Evolutionary conservation across 2,888 invertebrate genomes (phyloP).

Genomic region (Nephrocerus scutellatus): DNA sequence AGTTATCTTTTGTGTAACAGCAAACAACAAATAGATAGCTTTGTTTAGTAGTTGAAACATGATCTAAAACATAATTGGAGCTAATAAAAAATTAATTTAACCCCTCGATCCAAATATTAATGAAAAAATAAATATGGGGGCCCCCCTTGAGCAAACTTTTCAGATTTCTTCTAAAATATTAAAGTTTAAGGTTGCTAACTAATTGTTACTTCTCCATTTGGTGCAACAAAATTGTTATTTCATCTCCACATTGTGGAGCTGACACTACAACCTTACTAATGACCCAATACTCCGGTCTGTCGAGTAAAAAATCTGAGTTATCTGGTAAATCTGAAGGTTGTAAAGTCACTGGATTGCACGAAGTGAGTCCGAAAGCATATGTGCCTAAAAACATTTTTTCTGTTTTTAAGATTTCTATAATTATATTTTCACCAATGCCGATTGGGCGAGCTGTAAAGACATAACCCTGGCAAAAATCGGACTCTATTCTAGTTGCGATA

Average conservation of each 20-base stretch:
- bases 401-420: constrained; percentile 78
- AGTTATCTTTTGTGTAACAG: no score
- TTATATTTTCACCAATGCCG: constrained; percentile 78
- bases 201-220: constrained; percentile 70
- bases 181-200: no score
- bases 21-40: no score
- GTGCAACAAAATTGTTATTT: constrained; percentile 76
- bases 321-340: constrained; percentile 73
- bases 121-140: no score
- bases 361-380: constrained; percentile 86
- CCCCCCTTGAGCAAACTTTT: no score
- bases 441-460: constrained; percentile 88
- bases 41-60: no score
- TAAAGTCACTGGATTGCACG: constrained; percentile 81
- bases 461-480: constrained; percentile 92
- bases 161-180: no score
- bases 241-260: constrained; percentile 77
- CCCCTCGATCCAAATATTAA: no score
- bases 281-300: constrained; percentile 97
- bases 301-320: constrained; percentile 82
- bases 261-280: constrained; percentile 82
- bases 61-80: no score
- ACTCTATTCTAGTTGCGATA: constrained; percentile 70
- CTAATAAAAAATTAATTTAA: no score
- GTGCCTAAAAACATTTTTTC: constrained; percentile 85